Evolutionary conservation across 1,140 invertebrate species (phyloP).

Genomic region (Globodera rostochiensis): DNA sequence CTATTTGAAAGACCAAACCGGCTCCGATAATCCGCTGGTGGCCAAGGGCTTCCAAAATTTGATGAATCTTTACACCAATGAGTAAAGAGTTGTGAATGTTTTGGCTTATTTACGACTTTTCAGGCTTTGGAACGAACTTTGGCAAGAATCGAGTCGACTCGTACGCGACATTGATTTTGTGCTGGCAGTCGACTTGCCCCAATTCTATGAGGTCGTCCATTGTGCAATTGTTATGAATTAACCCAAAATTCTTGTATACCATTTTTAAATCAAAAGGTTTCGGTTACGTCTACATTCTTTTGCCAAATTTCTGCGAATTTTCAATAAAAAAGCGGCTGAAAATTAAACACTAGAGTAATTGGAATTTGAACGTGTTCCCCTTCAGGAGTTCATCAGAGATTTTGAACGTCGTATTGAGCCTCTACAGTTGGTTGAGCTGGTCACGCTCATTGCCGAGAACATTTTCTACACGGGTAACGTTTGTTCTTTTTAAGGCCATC

Average conservation of each 20-base stretch:
- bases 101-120: constrained; percentile 30
- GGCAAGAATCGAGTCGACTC: constrained; percentile 33
- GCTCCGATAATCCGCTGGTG: constrained; percentile 62
- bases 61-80: constrained; percentile 56
- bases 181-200: constrained; percentile 44
- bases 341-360: background rate
- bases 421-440: constrained; percentile 56
- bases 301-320: background rate
- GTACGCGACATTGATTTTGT: constrained; percentile 47
- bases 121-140: constrained; percentile 62
- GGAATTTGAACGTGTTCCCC: background rate
- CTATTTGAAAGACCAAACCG: constrained; percentile 53
- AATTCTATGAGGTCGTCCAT: constrained; percentile 53
- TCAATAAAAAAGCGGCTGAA: too few species aligned
- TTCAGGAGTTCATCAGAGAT: constrained; percentile 52
- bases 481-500: background rate
- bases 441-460: constrained; percentile 53
- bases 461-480: constrained; percentile 49
- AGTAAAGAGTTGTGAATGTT: constrained; percentile 37
- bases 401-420: constrained; percentile 61
- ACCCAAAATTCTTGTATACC: too few species aligned
- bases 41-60: constrained; percentile 56
- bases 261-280: background rate
- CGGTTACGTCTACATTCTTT: background rate
- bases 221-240: too few species aligned